Evolutionary conservation across 2,888 invertebrate genomes (phyloP).

Genomic region (Athrips mouffetella): DNA sequence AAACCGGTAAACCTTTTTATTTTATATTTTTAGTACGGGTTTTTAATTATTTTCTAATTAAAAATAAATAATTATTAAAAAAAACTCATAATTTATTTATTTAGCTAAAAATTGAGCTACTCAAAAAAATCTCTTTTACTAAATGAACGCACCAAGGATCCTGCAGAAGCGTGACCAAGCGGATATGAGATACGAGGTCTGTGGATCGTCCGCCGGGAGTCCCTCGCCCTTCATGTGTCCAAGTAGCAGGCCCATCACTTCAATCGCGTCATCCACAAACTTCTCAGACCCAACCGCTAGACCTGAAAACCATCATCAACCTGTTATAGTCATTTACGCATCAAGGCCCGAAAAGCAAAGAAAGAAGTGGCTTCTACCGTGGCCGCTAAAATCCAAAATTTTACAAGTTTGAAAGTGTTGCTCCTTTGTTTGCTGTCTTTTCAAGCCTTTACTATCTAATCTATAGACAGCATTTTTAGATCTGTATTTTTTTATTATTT

Average conservation of each 20-base stretch:
- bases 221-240: constrained; percentile 91
- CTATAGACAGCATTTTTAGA: too few relatives aligned
- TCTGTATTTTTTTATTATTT: too few relatives aligned
- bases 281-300: constrained; percentile 89
- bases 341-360: not conserved
- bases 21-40: too few relatives aligned
- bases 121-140: too few relatives aligned
- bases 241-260: constrained; percentile 96
- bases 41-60: too few relatives aligned
- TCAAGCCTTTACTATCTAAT: too few relatives aligned
- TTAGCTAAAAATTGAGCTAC: too few relatives aligned
- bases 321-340: not conserved
- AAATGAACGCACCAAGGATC: constrained; percentile 81
- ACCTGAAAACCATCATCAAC: constrained; percentile 39
- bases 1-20: too few relatives aligned
- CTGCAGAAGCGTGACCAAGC: constrained; percentile 99
- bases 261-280: constrained; percentile 94
- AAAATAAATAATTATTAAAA: too few relatives aligned
- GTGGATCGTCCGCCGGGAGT: constrained; percentile 96
- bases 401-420: not conserved
- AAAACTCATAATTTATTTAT: too few relatives aligned
- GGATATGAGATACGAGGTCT: constrained; percentile 97
- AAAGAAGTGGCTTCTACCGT: too few relatives aligned
- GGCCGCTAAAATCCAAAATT: not conserved
- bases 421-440: too few relatives aligned